phyloP scores from a whole-genome alignment of 1,140 invertebrate genomes.

The Acromyrmex charruanus region DNA sequence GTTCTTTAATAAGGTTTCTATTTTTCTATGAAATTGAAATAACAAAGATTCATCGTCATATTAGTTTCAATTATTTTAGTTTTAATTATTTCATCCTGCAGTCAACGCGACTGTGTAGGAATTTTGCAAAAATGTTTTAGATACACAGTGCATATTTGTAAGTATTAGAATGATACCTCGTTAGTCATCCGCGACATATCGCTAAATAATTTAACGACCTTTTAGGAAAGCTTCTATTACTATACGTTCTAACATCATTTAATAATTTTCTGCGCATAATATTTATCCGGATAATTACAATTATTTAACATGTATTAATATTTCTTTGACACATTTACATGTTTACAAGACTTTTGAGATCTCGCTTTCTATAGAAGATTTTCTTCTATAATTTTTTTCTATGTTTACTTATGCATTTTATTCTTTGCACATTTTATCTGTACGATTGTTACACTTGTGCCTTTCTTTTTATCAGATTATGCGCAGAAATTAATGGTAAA shows the following conservation, averaged over 20 bases:
- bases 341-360: neutral
- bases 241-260: neutral
- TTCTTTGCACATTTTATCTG: neutral
- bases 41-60: neutral
- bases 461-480: neutral
- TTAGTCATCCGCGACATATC: neutral
- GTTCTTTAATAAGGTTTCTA: neutral
- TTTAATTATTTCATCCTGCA: neutral
- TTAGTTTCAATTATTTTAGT: neutral
- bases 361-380: neutral
- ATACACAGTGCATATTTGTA: neutral
- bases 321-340: neutral
- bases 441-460: neutral
- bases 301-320: neutral
- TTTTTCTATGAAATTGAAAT: neutral
- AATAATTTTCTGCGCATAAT: neutral
- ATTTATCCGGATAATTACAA: neutral
- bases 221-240: neutral
- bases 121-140: neutral
- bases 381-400: neutral
- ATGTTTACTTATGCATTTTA: neutral
- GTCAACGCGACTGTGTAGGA: neutral
- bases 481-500: conserved; percentile 16
- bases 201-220: neutral
- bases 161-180: neutral